phyloP scores from a whole-genome alignment of 2,113 vertebrate species.

The Polypterus bichir region DNA sequence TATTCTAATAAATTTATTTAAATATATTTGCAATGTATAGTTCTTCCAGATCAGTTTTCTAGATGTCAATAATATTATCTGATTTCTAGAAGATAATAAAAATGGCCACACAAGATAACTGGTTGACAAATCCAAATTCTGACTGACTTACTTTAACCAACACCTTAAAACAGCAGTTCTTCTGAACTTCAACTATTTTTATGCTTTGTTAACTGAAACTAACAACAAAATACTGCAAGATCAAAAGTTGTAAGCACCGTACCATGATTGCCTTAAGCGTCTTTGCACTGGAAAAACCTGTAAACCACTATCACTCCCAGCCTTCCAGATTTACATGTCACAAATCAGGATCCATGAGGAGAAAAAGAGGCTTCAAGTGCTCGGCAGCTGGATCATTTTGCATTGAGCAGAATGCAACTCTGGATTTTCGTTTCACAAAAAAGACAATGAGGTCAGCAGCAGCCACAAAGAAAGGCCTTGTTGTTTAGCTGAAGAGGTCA shows the following conservation, averaged over 20 bases:
- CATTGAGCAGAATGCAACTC: conserved; percentile 56
- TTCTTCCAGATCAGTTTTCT: too few relatives aligned
- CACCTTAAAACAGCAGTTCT: too few relatives aligned
- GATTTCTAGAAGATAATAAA: too few relatives aligned
- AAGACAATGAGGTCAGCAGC: conserved; percentile 62
- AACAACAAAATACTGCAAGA: too few relatives aligned
- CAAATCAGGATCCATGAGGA: conserved; percentile 26
- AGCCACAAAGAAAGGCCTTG: conserved; percentile 47
- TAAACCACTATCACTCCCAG: not conserved
- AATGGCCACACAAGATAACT: too few relatives aligned
- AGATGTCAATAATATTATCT: too few relatives aligned
- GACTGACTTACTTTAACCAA: too few relatives aligned
- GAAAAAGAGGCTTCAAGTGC: conserved; percentile 23
- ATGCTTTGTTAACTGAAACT: too few relatives aligned
- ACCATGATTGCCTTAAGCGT: conserved; percentile 37
- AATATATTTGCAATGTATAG: too few relatives aligned
- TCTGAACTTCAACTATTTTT: too few relatives aligned
- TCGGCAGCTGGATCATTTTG: conserved; percentile 21
- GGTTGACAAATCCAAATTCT: too few relatives aligned
- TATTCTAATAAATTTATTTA: too few relatives aligned
- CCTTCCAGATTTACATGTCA: conserved; percentile 22
- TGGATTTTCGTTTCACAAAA: conserved; percentile 50
- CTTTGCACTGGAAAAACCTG: conserved; percentile 9
- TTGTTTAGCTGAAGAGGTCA: conserved; percentile 47
- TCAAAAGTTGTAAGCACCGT: conserved; percentile 18